phyloP scores from a whole-genome alignment of 2,888 invertebrate species.

The Ellobium chinense region DNA sequence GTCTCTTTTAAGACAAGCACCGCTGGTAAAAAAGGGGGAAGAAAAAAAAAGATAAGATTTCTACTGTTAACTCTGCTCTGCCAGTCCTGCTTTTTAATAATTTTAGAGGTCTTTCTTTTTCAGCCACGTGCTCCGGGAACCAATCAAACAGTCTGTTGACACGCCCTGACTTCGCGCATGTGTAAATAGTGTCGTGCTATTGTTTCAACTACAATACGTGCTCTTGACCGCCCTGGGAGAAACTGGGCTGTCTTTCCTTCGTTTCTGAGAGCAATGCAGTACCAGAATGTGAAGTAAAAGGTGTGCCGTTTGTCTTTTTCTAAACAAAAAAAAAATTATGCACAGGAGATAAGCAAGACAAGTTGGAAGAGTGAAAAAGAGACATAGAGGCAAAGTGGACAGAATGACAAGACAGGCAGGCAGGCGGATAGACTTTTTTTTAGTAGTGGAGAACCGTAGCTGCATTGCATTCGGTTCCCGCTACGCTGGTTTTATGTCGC shows the following conservation, averaged over 20 bases:
- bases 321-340: background rate
- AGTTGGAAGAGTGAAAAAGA: background rate
- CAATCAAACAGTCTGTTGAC: conserved; percentile 23
- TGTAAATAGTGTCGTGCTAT: conserved; percentile 32
- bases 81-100: too few relatives aligned
- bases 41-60: background rate
- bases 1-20: background rate
- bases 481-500: too few relatives aligned
- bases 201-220: conserved; percentile 28
- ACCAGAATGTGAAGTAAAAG: background rate
- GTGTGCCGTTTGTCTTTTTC: background rate
- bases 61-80: background rate
- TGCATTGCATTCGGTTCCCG: too few relatives aligned
- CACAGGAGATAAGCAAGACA: background rate
- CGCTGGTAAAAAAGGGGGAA: background rate
- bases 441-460: too few relatives aligned
- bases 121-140: conserved; percentile 26
- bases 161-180: conserved; percentile 10
- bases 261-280: background rate
- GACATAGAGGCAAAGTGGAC: background rate
- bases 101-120: too few relatives aligned
- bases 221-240: background rate
- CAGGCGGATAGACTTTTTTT: conserved; percentile 1
- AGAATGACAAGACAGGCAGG: background rate
- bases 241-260: background rate